phyloP scores from a whole-genome alignment of 2,113 vertebrate species.

The Tupaia tana region DNA sequence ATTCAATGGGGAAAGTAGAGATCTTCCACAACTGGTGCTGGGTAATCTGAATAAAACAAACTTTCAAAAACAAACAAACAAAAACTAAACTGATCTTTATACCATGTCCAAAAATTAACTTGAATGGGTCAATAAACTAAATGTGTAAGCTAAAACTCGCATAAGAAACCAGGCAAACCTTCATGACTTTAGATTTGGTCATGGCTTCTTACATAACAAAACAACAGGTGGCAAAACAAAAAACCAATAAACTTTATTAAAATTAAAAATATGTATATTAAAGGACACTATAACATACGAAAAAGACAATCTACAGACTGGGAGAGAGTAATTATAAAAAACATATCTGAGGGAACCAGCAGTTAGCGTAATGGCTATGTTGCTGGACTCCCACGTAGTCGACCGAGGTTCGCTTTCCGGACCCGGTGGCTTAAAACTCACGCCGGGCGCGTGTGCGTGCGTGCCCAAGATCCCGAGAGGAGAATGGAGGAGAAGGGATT shows the following conservation, averaged over 20 bases:
- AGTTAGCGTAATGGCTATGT: too few relatives aligned
- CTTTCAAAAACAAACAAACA: too few relatives aligned
- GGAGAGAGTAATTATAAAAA: background rate
- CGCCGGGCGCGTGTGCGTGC: too few relatives aligned
- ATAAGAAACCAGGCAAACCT: constrained; percentile 12
- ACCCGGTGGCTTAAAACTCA: too few relatives aligned
- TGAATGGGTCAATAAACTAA: background rate
- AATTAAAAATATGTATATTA: background rate
- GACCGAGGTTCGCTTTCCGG: too few relatives aligned
- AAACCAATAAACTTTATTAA: background rate
- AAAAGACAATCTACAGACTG: background rate
- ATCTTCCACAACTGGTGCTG: background rate
- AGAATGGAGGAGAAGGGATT: too few relatives aligned
- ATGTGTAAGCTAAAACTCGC: background rate
- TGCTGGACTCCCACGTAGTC: too few relatives aligned
- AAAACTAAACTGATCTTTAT: background rate
- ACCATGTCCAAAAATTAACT: background rate
- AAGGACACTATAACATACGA: background rate
- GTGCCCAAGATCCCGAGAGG: too few relatives aligned
- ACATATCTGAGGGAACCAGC: background rate
- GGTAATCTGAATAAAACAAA: background rate
- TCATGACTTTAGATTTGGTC: background rate
- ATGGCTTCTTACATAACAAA: constrained; percentile 5
- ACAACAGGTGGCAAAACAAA: background rate
- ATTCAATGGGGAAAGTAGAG: background rate